Conservation (phyloP, 2,113 vertebrate genomes). For the Dasypus novemcinctus region DNA sequence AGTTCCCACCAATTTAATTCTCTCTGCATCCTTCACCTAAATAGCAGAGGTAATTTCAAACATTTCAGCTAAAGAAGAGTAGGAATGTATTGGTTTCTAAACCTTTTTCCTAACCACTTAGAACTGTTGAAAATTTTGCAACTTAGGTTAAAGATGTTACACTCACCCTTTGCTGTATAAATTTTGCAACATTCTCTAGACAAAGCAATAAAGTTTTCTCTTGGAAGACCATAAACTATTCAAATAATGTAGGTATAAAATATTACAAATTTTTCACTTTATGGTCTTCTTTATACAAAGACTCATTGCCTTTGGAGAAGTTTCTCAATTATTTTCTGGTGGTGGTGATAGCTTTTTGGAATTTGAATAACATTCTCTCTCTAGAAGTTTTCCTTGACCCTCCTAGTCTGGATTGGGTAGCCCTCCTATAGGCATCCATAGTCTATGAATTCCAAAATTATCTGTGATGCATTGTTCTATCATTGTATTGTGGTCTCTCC, state of each 20-base stretch:
- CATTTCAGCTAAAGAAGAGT: neutral
- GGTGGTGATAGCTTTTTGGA: neutral
- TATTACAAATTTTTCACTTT: neutral
- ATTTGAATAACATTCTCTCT: neutral
- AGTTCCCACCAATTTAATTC: too few relatives aligned
- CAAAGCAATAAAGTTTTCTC: slow-evolving; percentile 25
- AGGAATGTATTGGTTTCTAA: neutral
- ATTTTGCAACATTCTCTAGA: neutral
- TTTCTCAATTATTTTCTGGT: neutral
- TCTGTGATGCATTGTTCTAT: neutral
- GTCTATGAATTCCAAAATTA: neutral
- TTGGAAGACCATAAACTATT: neutral
- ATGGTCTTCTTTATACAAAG: neutral
- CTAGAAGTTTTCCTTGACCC: neutral
- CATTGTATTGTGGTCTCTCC: neutral
- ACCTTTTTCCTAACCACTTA: slow-evolving; percentile 7
- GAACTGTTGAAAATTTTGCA: slow-evolving; percentile 45
- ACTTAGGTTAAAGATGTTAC: neutral
- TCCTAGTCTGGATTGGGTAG: neutral
- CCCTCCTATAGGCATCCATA: neutral
- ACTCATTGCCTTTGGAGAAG: neutral
- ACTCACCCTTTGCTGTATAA: neutral
- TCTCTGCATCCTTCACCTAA: too few relatives aligned
- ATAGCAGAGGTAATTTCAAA: neutral
- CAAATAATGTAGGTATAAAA: slow-evolving; percentile 9